phyloP scores from a whole-genome alignment of 2,888 invertebrate genomes.

The Abrostola triplasia region DNA sequence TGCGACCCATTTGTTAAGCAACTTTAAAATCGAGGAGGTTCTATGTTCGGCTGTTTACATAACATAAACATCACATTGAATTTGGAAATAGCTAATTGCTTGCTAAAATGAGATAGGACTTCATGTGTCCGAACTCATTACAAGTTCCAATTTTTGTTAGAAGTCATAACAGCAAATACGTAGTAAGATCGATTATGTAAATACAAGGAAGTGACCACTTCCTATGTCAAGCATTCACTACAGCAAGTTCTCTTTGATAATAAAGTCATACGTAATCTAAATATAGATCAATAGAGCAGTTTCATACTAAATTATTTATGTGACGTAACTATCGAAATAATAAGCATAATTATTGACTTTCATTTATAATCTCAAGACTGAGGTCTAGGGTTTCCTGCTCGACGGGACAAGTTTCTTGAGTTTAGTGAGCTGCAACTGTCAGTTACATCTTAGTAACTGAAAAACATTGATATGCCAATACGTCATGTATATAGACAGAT shows the following conservation, averaged over 20 bases:
- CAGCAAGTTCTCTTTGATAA: conserved; percentile 35
- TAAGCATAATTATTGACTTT: conserved; percentile 18
- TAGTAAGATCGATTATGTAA: conserved; percentile 48
- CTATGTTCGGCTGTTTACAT: too few species aligned
- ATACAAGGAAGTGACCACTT: conserved; percentile 39
- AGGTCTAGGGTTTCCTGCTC: background rate
- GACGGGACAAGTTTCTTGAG: conserved; percentile 1
- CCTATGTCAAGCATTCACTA: conserved; percentile 33
- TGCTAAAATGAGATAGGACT: too few species aligned
- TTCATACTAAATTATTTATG: conserved; percentile 32
- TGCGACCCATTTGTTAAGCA: too few species aligned
- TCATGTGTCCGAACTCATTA: background rate
- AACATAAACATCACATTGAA: too few species aligned
- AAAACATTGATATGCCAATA: too few species aligned
- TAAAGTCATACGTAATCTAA: conserved; percentile 53
- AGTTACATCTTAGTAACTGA: too few species aligned
- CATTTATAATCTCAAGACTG: background rate
- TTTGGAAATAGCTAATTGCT: too few species aligned
- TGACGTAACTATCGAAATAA: conserved; percentile 42
- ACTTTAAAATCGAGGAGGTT: too few species aligned
- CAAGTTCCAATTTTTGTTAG: background rate
- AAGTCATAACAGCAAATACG: conserved; percentile 23
- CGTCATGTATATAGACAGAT: too few species aligned
- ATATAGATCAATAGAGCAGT: conserved; percentile 39
- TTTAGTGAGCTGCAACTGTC: too few species aligned